Conservation (phyloP, 2,797 vertebrate species). For the Enteromius trimaculatus region DNA sequence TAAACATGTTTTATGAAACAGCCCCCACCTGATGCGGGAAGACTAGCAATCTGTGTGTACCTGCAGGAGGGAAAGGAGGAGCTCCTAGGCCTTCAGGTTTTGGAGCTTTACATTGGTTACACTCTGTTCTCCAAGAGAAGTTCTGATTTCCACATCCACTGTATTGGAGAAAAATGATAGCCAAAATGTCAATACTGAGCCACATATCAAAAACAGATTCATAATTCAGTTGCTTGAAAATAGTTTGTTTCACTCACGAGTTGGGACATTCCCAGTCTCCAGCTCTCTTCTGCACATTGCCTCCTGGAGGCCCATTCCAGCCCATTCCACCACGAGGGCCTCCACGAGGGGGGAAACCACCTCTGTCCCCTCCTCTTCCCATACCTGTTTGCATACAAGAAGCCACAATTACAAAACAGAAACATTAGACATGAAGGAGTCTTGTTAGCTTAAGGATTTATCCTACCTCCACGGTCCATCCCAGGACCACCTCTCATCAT, state of each 20-base stretch:
- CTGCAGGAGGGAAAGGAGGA: slow-evolving; percentile 85
- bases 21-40: neutral
- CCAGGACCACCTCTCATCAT: slow-evolving; percentile 74
- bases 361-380: slow-evolving; percentile 89
- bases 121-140: slow-evolving; percentile 98
- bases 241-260: slow-evolving; percentile 78
- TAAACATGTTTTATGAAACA: too few species aligned
- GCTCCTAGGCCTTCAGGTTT: slow-evolving; percentile 91
- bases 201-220: neutral
- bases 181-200: neutral
- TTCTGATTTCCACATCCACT: slow-evolving; percentile 96
- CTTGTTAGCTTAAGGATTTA: neutral
- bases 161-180: neutral
- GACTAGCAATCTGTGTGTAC: slow-evolving; percentile 64
- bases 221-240: slow-evolving; percentile 46
- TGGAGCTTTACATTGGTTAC: slow-evolving; percentile 98
- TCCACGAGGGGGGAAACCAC: slow-evolving; percentile 86
- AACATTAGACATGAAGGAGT: neutral
- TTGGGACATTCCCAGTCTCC: slow-evolving; percentile 99
- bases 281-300: slow-evolving; percentile 89
- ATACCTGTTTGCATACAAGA: slow-evolving; percentile 41
- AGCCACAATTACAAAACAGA: neutral
- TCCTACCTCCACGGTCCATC: slow-evolving; percentile 89
- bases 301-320: slow-evolving; percentile 87
- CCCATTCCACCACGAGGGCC: slow-evolving; percentile 86